Conservation (phyloP, 2,113 vertebrate species). For the Nesoenas mayeri region DNA sequence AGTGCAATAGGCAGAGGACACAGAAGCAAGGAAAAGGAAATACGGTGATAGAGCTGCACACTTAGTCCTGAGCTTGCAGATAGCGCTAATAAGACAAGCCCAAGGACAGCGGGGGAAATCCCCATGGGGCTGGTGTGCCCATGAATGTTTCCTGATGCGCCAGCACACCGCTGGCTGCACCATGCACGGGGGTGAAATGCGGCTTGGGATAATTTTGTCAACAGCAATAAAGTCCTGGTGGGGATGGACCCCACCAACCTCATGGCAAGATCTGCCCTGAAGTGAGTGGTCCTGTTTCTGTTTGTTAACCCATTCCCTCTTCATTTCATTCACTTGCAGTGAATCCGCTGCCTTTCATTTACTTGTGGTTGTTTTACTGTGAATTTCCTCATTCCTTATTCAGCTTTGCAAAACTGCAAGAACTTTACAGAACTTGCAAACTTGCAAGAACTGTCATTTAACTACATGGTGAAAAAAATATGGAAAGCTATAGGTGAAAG, state of each 20-base stretch:
- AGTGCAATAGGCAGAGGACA: not conserved
- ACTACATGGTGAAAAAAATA: not conserved
- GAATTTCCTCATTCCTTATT: not conserved
- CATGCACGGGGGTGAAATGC: fast-evolving
- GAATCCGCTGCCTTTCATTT: not conserved
- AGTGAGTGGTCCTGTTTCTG: not conserved
- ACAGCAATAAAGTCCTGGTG: not conserved
- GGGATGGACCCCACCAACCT: not conserved
- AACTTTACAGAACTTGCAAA: not conserved
- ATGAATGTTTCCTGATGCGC: not conserved
- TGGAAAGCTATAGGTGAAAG: not conserved
- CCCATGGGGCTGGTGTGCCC: too few species aligned
- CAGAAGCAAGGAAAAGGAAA: not conserved
- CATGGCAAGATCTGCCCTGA: not conserved
- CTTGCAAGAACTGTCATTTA: not conserved
- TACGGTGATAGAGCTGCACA: not conserved
- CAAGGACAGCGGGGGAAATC: not conserved
- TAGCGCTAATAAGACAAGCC: not conserved
- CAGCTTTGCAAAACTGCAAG: not conserved
- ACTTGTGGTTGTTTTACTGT: not conserved
- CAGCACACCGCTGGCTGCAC: not conserved
- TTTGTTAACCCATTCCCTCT: not conserved
- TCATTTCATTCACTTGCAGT: not conserved
- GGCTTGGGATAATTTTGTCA: not conserved
- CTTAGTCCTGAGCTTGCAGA: not conserved